Evolutionary conservation across 2,797 vertebrate species (phyloP), one percentile per base, ranked within the genome.

Genomic region (Rhinoraja longicauda): DNA sequence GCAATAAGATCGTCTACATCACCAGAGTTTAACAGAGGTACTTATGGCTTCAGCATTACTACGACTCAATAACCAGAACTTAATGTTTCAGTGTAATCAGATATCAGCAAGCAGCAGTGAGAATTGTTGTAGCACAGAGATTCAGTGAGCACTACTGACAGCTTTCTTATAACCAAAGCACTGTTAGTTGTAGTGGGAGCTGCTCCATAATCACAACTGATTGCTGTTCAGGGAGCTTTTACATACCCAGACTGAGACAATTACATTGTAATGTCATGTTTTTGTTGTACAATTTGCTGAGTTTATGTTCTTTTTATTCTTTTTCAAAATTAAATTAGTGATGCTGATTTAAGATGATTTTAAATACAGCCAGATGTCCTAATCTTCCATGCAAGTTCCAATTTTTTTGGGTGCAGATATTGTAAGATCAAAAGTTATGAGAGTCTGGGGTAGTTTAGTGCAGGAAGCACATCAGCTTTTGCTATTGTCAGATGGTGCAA

Each of bases 171-270:
- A 36, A 36, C 62, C 62, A 67, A 7, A 24, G n/a, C 62, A 8
- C n/a, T 88, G 84, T 88, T 64, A 64, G 59, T 32, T 88, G 62
- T 88, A 88, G 19, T 67, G 59, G 84, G n/a, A 88, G 17, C 59
- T 29, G 29, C 59, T 88, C n/a, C 59, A 88, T 88, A 88, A 88
- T 88, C 59, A 88, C 59, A 88, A 88, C n/a, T 88, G 84, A 88
- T 88, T 64, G 84, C 59, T 88, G 59, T 88, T 32, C 67, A 53
- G 84, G 84, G 84, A 88, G 59, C 62, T 88, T 88, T 88, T 88
- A 67, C 84, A 88, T 21, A 88, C 67, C 29, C 59, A 88, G 32
- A 88, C 64, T 67, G 62, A 67, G 64, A 88, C 59, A 88, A 88
- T 88, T 64, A 88, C 62, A 36, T 62, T 88, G 62, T 88, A 88